These are phyloP conservation scores for Hucho hucho DNA, from an alignment of 2,113 vertebrate genomes.

Conservation along the genomic window DNA sequence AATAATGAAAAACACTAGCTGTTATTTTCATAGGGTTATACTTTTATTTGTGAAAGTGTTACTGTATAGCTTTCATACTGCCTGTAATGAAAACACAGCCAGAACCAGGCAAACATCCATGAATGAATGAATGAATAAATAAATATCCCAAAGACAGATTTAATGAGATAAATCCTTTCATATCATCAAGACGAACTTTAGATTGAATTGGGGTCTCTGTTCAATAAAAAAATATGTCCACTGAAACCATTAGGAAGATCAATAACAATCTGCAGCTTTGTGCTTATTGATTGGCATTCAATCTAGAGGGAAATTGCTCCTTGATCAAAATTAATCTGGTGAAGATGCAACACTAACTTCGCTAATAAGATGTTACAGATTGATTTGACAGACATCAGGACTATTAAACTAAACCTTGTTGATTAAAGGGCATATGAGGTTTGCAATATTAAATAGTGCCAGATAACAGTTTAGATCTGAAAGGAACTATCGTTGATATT, in stretches of 20 bases:
- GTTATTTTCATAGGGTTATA: not conserved
- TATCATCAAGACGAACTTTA: not conserved
- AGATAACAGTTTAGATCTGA: not conserved
- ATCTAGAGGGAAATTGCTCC: constrained; percentile 17
- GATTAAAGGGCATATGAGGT: constrained; percentile 9
- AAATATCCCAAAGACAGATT: not conserved
- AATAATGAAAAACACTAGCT: not conserved
- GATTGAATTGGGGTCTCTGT: constrained; percentile 7
- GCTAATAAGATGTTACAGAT: constrained; percentile 13
- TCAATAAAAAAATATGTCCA: not conserved
- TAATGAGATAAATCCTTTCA: constrained; percentile 3
- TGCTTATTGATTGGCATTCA: constrained; percentile 21
- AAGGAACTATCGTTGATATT: constrained; percentile 5
- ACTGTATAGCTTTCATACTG: not conserved
- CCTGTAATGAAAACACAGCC: not conserved
- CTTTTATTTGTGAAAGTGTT: not conserved
- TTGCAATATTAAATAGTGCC: constrained; percentile 4
- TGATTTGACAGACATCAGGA: constrained; percentile 10
- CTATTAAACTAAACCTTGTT: constrained; percentile 10
- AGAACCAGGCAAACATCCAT: not conserved
- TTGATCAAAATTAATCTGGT: constrained; percentile 27
- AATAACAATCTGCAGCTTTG: constrained; percentile 20
- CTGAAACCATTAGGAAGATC: constrained; percentile 24
- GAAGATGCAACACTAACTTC: constrained; percentile 22
- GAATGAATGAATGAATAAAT: not conserved